Evolutionary conservation across 2,888 invertebrate genomes (phyloP), one percentile per base, ranked within the genome.

Genomic region (Eupithecia tripunctaria): DNA sequence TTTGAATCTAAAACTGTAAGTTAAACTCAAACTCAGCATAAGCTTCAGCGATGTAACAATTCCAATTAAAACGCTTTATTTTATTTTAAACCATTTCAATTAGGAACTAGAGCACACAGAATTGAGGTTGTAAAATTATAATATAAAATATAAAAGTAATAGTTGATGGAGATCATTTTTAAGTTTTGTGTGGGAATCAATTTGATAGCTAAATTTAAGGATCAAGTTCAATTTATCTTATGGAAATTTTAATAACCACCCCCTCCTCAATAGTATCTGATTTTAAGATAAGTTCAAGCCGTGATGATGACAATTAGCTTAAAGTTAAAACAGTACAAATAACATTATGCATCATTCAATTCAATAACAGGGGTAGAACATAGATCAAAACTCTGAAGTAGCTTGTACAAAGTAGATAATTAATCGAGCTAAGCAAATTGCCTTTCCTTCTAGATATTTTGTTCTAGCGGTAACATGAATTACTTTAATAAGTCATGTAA

Each of bases 401-500:
- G 84, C 85, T 87, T 90, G 90, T 91, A 90, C 89, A 91, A 90
- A 90, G 87, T 89, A 89, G 85, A 81, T 77, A 79, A 70, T 62
- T 86, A 82, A 87, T 86, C 83, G 86, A 89, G 87, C 88, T 90
- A 89, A 86, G 86, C 83, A 84, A 85, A 87, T 87, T 88, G 88
- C 89, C 89, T 90, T 89, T 85, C 85, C 82, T 36, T 80, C 84
- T 87, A 86, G 84, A 84, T 83, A 82, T 82, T 84, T 83, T 85
- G 84, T 81, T 85, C 85, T 87, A 88, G 86, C 84, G 80, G 81
- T 75, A 63, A 74, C 60, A 66, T 76, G 70, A 68, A 64, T 36
- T 38, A 41, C 12, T 36, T 64, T 12, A 36, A 21, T 64, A 32
- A n/a, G 21, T 62, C 47, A 74, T 71, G 70, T 76, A 72, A 75